phyloP scores from a whole-genome alignment of 2,888 invertebrate species.

The Drosophila multiciliata region DNA sequence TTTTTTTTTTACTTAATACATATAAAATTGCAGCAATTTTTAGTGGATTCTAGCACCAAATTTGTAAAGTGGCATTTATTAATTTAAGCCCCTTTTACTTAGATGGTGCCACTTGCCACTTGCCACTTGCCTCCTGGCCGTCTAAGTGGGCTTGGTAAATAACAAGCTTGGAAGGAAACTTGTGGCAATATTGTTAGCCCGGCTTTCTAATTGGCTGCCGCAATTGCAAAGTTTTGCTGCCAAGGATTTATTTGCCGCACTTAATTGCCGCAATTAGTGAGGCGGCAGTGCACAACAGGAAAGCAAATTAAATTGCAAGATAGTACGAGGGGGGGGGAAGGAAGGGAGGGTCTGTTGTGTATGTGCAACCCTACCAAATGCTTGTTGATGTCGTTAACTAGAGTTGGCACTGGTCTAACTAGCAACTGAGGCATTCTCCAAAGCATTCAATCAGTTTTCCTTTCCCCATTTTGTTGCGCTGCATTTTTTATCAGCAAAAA shows the following conservation, averaged over 20 bases:
- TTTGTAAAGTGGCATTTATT: background rate
- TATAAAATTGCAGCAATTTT: background rate
- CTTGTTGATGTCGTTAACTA: conserved; percentile 23
- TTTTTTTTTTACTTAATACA: background rate
- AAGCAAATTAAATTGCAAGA: conserved; percentile 49
- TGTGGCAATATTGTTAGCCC: conserved; percentile 29
- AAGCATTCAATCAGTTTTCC: conserved; percentile 50
- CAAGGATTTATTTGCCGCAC: conserved; percentile 66
- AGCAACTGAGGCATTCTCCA: conserved; percentile 23
- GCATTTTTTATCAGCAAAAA: conserved; percentile 45
- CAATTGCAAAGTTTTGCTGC: conserved; percentile 26
- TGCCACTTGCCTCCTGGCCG: background rate
- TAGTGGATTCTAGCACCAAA: background rate
- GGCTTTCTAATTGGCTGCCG: conserved; percentile 54
- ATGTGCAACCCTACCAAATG: conserved; percentile 36
- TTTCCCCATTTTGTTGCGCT: background rate
- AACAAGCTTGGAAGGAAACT: conserved; percentile 21
- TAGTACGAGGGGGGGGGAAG: background rate
- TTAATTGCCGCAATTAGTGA: conserved; percentile 75
- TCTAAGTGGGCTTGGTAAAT: conserved; percentile 21
- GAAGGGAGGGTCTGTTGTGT: background rate
- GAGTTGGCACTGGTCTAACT: conserved; percentile 17
- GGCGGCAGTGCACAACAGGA: conserved; percentile 33
- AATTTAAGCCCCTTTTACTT: background rate
- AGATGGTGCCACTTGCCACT: background rate